Percentiles rank a stretch among this genome's conserved stretches.
Conservation (phyloP, 2,113 vertebrate genomes). For the Loxodonta africana region DNA sequence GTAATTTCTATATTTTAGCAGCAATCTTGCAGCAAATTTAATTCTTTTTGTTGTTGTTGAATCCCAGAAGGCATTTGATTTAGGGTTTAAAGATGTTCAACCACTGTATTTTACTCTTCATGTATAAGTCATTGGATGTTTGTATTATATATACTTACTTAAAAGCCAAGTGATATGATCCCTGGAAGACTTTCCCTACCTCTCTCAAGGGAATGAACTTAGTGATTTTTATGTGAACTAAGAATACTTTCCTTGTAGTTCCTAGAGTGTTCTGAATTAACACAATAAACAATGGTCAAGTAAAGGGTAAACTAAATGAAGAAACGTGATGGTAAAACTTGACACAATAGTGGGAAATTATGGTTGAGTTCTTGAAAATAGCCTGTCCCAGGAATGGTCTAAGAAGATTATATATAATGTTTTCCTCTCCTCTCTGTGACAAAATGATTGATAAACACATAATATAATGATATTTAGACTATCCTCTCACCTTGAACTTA, state of each 20-base stretch:
- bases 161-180: neutral
- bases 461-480: neutral
- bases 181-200: neutral
- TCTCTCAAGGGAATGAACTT: neutral
- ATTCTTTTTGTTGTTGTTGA: neutral
- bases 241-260: neutral
- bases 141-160: neutral
- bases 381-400: fast-evolving
- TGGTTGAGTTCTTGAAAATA: neutral
- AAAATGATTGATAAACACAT: neutral
- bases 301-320: neutral
- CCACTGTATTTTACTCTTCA: neutral
- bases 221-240: neutral
- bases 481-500: neutral
- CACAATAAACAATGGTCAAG: neutral
- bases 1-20: neutral
- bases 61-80: neutral
- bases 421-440: neutral
- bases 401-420: neutral
- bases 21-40: neutral
- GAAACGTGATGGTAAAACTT: neutral
- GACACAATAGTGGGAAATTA: neutral
- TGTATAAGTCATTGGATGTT: neutral
- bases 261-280: neutral
- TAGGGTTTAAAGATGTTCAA: neutral